Evolutionary conservation across 2,797 vertebrate genomes (phyloP).

Genomic region (Glyptemys insculpta): DNA sequence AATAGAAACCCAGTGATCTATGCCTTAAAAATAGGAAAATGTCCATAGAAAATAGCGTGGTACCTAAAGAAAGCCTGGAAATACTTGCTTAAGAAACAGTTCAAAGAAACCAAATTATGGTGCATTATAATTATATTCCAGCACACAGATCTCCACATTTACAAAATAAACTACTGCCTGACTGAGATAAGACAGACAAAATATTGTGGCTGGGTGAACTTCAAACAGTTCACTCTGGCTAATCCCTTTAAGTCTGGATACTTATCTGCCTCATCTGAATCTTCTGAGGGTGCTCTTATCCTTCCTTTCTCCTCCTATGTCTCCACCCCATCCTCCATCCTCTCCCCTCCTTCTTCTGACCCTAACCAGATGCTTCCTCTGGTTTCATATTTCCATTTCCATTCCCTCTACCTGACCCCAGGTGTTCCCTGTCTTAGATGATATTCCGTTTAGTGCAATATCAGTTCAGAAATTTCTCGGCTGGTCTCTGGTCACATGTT

Average conservation of each 20-base stretch:
- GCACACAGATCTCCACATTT: neutral
- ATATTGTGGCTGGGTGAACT: conserved; percentile 43
- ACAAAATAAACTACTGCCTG: conserved; percentile 27
- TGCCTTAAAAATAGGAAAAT: neutral
- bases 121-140: conserved; percentile 18
- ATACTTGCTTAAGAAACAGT: conserved; percentile 11
- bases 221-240: conserved; percentile 14
- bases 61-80: neutral
- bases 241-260: neutral
- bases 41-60: neutral
- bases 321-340: neutral
- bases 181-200: conserved; percentile 28
- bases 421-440: neutral
- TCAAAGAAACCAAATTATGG: neutral
- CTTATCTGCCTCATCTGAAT: neutral
- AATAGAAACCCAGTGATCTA: neutral
- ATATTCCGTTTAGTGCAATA: neutral
- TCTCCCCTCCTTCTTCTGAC: neutral
- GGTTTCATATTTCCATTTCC: neutral
- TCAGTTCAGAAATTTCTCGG: neutral
- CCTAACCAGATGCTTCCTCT: neutral
- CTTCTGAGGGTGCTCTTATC: neutral
- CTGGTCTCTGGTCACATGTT: neutral
- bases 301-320: conserved; percentile 25
- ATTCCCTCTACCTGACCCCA: neutral